phyloP scores from a whole-genome alignment of 2,113 vertebrate species.

The Machaerirhynchus nigripectus region DNA sequence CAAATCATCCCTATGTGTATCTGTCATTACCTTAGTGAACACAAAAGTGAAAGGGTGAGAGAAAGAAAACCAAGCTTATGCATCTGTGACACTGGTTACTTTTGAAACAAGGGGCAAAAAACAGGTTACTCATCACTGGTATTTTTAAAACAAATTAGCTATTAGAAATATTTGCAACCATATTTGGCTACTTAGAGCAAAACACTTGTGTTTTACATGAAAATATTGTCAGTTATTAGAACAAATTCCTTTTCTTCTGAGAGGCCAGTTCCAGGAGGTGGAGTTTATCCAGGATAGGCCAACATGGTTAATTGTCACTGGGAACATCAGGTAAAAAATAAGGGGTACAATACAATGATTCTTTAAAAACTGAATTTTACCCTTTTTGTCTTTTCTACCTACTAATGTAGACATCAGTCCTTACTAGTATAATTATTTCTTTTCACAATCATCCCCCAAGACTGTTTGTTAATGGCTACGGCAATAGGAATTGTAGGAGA shows the following conservation, averaged over 20 bases:
- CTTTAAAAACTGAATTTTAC: not conserved
- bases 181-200: not conserved
- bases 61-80: not conserved
- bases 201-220: not conserved
- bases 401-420: not conserved
- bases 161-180: not conserved
- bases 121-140: not conserved
- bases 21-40: slow-evolving; percentile 12
- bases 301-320: not conserved
- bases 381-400: not conserved
- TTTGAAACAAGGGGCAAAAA: not conserved
- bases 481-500: not conserved
- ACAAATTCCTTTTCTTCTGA: not conserved
- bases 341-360: fast-evolving
- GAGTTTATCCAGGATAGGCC: not conserved
- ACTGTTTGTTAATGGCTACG: fast-evolving
- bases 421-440: not conserved
- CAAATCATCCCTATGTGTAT: slow-evolving; percentile 11
- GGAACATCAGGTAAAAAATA: not conserved
- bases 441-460: not conserved
- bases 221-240: not conserved
- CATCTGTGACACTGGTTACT: not conserved
- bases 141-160: not conserved
- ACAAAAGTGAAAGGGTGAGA: not conserved
- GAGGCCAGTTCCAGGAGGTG: not conserved